These are phyloP conservation scores for Baccha elongata DNA, from an alignment of 2,888 invertebrate genomes.

Conservation along the genomic window DNA sequence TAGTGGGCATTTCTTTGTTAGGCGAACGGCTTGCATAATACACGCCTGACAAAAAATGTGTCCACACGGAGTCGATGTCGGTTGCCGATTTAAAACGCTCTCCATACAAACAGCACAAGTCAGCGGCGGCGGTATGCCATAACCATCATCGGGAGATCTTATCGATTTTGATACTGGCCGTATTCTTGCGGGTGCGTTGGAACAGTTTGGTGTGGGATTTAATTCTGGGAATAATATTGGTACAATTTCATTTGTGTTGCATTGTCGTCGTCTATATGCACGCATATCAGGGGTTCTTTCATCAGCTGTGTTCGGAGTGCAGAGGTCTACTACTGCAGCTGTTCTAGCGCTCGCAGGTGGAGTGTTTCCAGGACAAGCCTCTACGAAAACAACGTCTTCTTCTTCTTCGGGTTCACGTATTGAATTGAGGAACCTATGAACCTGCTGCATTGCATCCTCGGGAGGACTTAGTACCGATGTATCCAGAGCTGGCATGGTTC, in stretches of 20 bases:
- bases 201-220: background rate
- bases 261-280: background rate
- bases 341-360: conserved; percentile 45
- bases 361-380: conserved; percentile 56
- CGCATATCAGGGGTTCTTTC: conserved; percentile 8
- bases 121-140: conserved; percentile 10
- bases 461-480: conserved; percentile 5
- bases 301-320: conserved; percentile 28
- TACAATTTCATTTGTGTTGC: background rate
- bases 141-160: background rate
- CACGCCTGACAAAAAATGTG: conserved; percentile 74
- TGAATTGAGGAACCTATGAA: conserved; percentile 53
- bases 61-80: conserved; percentile 71
- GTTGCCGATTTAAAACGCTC: conserved; percentile 15
- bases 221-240: conserved; percentile 12
- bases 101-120: conserved; percentile 74
- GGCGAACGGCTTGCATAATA: conserved; percentile 54
- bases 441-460: conserved; percentile 58
- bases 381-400: conserved; percentile 70
- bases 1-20: conserved; percentile 67
- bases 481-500: conserved; percentile 1
- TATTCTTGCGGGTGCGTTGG: background rate
- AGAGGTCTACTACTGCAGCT: conserved; percentile 57
- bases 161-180: too few relatives aligned
- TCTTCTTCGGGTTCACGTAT: conserved; percentile 52